Conservation (phyloP, 2,113 vertebrate species). For the Plectropomus leopardus region DNA sequence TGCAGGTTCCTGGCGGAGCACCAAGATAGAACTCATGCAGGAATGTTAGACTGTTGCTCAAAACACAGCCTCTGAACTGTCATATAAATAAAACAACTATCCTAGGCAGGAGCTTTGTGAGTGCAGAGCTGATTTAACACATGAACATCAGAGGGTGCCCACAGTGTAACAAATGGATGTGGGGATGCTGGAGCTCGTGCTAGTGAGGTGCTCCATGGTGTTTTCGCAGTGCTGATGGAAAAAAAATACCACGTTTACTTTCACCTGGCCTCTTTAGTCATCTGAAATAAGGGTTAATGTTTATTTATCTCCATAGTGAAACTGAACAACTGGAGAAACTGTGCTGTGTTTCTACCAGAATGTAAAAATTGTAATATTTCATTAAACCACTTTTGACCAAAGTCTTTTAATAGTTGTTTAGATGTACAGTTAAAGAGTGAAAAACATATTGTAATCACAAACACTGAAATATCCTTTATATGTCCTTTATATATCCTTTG, state of each 20-base stretch:
- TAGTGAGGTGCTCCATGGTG: background rate
- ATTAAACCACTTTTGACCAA: background rate
- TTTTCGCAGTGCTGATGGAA: conserved; percentile 17
- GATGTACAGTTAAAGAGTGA: background rate
- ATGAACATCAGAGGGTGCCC: conserved; percentile 14
- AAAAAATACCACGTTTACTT: background rate
- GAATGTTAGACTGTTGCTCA: conserved; percentile 3
- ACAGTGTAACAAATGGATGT: conserved; percentile 6
- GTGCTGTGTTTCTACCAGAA: background rate
- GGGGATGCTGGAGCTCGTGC: background rate
- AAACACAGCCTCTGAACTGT: conserved; percentile 34
- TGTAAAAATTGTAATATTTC: background rate
- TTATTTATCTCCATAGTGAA: background rate
- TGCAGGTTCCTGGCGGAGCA: conserved; percentile 43
- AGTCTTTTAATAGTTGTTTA: background rate
- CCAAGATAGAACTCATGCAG: conserved; percentile 25
- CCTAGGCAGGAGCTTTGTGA: background rate
- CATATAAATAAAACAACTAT: conserved; percentile 51
- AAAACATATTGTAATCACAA: too few relatives aligned
- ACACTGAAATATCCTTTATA: background rate
- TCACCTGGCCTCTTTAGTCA: background rate
- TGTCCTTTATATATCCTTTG: background rate
- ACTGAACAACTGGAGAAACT: background rate
- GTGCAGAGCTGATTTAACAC: conserved; percentile 27
- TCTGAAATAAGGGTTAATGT: background rate